phyloP scores from a whole-genome alignment of 92 coral and sea anemone species.

The Epizoanthus scotinus region DNA sequence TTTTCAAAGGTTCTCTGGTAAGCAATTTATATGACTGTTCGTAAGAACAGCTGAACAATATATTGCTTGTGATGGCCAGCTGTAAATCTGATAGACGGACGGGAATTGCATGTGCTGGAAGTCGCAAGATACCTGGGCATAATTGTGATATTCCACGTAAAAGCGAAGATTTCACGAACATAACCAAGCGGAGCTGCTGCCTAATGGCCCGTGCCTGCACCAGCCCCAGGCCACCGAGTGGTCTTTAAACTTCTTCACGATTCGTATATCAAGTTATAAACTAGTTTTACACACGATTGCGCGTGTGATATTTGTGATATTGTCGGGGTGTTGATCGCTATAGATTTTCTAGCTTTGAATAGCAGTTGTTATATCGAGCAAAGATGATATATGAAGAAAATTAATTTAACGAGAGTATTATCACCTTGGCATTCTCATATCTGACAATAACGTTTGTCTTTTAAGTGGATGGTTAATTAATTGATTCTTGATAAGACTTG shows the following conservation, averaged over 20 bases:
- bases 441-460: background rate
- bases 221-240: conserved; percentile 31
- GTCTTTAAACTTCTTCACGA: background rate
- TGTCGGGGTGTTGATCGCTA: background rate
- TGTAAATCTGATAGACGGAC: too few relatives aligned
- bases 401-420: background rate
- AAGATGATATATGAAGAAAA: background rate
- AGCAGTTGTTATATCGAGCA: background rate
- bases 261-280: background rate
- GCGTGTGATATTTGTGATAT: conserved; percentile 16
- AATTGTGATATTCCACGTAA: too few relatives aligned
- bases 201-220: conserved; percentile 20
- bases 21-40: too few relatives aligned
- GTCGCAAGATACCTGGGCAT: too few relatives aligned
- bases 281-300: conserved; percentile 9
- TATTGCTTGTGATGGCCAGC: too few relatives aligned
- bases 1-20: too few relatives aligned
- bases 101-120: too few relatives aligned
- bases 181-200: conserved; percentile 13
- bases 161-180: too few relatives aligned
- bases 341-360: background rate
- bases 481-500: background rate
- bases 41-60: too few relatives aligned
- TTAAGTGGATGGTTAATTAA: background rate
- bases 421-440: background rate